A percentile compares a stretch with the other conserved stretches of the same genome.
Conservation (phyloP, 2,797 vertebrate genomes). For the Hemibagrus guttatus region DNA sequence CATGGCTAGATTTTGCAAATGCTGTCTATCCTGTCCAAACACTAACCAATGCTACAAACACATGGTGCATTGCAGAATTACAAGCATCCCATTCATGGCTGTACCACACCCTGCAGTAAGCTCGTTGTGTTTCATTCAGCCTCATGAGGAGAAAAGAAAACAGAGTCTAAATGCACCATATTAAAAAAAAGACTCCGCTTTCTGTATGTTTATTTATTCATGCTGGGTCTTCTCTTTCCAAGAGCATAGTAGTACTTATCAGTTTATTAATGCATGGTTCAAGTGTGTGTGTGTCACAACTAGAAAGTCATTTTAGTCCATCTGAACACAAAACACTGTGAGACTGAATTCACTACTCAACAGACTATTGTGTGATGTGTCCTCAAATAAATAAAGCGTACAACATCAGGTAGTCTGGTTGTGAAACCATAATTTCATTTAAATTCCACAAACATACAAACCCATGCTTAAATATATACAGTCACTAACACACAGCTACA, state of each 20-base stretch:
- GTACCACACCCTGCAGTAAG: conserved; percentile 23
- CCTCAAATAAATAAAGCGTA: neutral
- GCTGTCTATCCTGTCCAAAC: neutral
- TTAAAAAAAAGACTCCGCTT: conserved; percentile 1
- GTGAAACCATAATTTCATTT: neutral
- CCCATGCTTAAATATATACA: neutral
- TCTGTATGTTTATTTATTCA: neutral
- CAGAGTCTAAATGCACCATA: neutral
- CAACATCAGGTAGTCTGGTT: neutral
- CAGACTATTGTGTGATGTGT: neutral
- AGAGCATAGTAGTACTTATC: neutral
- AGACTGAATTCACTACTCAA: neutral
- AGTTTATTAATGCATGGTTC: neutral
- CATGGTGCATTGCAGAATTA: conserved; percentile 28
- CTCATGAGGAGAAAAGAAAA: neutral
- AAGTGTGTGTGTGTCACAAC: neutral
- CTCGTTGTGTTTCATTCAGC: neutral
- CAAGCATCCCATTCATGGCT: neutral
- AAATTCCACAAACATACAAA: neutral
- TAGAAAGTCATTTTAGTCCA: neutral
- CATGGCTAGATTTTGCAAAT: too few species aligned
- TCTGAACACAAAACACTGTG: neutral
- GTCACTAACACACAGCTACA: neutral
- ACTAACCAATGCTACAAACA: conserved; percentile 1
- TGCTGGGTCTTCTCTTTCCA: neutral